These are phyloP conservation scores for Neoascia interrupta DNA, from an alignment of 2,888 invertebrate genomes.

Conservation along the genomic window DNA sequence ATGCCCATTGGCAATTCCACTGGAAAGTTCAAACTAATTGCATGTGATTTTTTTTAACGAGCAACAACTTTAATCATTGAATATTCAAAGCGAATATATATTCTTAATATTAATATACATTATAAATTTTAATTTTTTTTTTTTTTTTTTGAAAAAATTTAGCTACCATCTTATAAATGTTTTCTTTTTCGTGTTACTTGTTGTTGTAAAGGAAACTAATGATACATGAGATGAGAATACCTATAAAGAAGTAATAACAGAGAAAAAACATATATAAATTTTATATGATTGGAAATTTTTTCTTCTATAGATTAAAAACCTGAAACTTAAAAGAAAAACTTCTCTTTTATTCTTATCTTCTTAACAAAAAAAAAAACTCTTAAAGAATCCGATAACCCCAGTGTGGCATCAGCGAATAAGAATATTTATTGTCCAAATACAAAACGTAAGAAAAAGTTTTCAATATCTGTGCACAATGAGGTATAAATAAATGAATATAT, in stretches of 20 bases:
- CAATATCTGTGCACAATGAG: conserved; percentile 63
- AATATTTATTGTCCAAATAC: not conserved
- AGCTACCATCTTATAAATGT: conserved; percentile 69
- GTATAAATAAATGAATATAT: conserved; percentile 32
- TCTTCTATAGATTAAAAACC: conserved; percentile 23
- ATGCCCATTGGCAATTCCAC: conserved; percentile 31
- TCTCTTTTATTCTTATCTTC: conserved; percentile 16
- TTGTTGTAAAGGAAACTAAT: conserved; percentile 68
- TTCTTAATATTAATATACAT: conserved; percentile 61
- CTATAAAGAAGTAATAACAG: conserved; percentile 40
- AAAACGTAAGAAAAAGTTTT: conserved; percentile 61
- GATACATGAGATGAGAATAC: conserved; percentile 60
- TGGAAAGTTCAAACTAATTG: not conserved
- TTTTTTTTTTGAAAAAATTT: conserved; percentile 64
- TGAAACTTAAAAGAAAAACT: conserved; percentile 15
- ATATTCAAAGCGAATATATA: conserved; percentile 72
- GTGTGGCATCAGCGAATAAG: conserved; percentile 51
- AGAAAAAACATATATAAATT: conserved; percentile 36
- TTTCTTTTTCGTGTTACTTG: conserved; percentile 69
- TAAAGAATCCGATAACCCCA: conserved; percentile 23
- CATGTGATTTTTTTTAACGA: too few relatives aligned
- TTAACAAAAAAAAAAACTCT: too few relatives aligned
- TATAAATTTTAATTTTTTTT: conserved; percentile 67
- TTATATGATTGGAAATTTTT: conserved; percentile 61
- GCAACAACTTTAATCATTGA: conserved; percentile 72